Evolutionary conservation across 2,113 vertebrate genomes (phyloP), one percentile per base, ranked within the genome.

Genomic region (Indicator indicator): DNA sequence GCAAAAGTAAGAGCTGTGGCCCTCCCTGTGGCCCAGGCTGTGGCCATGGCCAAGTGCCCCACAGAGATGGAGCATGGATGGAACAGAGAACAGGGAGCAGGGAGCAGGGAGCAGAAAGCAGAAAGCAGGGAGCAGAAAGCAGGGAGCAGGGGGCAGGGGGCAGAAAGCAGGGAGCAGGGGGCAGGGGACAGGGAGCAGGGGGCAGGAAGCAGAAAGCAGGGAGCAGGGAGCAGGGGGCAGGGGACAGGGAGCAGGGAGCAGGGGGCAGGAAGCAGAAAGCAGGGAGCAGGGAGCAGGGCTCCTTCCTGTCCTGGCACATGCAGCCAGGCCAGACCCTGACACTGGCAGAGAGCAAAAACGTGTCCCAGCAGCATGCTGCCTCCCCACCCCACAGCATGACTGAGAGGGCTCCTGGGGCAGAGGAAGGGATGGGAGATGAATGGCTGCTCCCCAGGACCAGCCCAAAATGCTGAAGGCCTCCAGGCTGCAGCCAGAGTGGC

Each of bases 11-110:
- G 56, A 77, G 60, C 24, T 46, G 0, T 30, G 70, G 55, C 13
- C 52, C 12, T 68, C 24, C 11, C 28, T 4, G n/a, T 4, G 18
- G 16, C 36, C 6, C 48, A 20, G 36, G 7, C 42, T 28, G 4
- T 3, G 69, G 62, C 11, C 26, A 11, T 1, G 2, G 52, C 58
- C 0, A 0, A 52, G 82, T 20, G 6, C 23, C 62, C 40, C n/a
- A 4, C 18, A 8, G 1, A 11, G 8, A 6, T 0, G 2, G 56
- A 74, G 44, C 36, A 17, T 4, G 38, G 21, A 30, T 5, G 42
- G 42, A 12, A 12, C 42, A 42, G 42, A 14, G 42, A 12, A 14
- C 42, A 42, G 11, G 42, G 42, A 42, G 42, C 42, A 42, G 42
- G 42, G 11, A 12, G 42, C 42, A 42, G 42, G 11, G 11, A 42